A percentile compares a stretch with the other conserved stretches of the same genome.
These are phyloP conservation scores for Tinamus major DNA, from an alignment of 2,797 vertebrate species.

Conservation along the genomic window DNA sequence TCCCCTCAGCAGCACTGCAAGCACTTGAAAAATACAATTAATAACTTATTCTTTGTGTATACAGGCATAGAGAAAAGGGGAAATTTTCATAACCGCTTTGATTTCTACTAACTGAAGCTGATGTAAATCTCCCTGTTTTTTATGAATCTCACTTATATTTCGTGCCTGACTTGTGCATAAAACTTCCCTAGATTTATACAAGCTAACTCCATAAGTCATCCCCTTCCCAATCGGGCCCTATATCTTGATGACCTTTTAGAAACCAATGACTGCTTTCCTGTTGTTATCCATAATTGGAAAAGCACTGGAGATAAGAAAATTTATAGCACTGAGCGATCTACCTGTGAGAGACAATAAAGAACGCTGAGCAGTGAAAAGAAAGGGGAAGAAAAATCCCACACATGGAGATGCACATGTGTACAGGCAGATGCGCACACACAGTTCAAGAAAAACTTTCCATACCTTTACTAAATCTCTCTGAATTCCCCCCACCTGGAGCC, in stretches of 20 bases:
- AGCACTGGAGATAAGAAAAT: slow-evolving; percentile 80
- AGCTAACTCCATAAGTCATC: slow-evolving; percentile 73
- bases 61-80: slow-evolving; percentile 22
- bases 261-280: slow-evolving; percentile 76
- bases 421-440: rapidly evolving
- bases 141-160: slow-evolving; percentile 78
- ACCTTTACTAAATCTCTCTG: not conserved
- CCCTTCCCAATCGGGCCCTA: slow-evolving; percentile 69
- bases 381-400: slow-evolving; percentile 31
- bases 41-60: not conserved
- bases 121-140: slow-evolving; percentile 69
- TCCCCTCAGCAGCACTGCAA: rapidly evolving
- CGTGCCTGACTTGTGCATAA: slow-evolving; percentile 75
- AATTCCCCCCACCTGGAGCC: not conserved
- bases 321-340: slow-evolving; percentile 75
- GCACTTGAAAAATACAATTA: not conserved
- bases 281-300: slow-evolving; percentile 83
- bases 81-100: slow-evolving; percentile 60
- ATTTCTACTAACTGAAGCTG: slow-evolving; percentile 48
- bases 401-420: rapidly evolving
- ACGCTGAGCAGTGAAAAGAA: not conserved
- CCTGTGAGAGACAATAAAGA: slow-evolving; percentile 79
- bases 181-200: slow-evolving; percentile 79
- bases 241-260: slow-evolving; percentile 82
- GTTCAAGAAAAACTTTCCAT: not conserved